Evolutionary conservation across 2,797 vertebrate genomes (phyloP).

Genomic region (Ctenopoma kingsleyae): DNA sequence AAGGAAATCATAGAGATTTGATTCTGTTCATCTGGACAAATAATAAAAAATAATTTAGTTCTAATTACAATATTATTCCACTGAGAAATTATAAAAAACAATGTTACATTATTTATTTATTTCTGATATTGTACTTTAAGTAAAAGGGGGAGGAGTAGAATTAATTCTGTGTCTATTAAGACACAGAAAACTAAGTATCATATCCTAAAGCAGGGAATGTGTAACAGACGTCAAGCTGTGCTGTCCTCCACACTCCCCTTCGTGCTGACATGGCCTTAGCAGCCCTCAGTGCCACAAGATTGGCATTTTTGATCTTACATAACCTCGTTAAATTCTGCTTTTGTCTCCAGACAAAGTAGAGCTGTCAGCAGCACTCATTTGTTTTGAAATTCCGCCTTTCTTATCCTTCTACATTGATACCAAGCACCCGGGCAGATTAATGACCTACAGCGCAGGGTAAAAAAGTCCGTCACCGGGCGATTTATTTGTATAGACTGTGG

Average conservation of each 20-base stretch:
- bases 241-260: not conserved
- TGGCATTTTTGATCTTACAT: constrained; percentile 62
- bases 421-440: constrained; percentile 46
- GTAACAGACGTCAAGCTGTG: not conserved
- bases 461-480: constrained; percentile 53
- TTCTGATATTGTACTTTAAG: no score
- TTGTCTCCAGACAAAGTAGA: constrained; percentile 64
- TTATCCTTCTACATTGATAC: constrained; percentile 41
- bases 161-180: no score
- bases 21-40: no score
- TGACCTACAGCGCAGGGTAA: constrained; percentile 30
- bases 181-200: not conserved
- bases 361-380: constrained; percentile 61
- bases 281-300: constrained; percentile 33
- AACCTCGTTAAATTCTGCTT: constrained; percentile 57
- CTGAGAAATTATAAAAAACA: no score
- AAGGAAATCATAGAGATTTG: no score
- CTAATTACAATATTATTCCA: no score
- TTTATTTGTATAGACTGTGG: constrained; percentile 66
- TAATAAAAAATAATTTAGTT: no score
- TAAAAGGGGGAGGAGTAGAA: no score
- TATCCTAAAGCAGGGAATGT: not conserved
- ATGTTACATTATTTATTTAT: no score
- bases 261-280: constrained; percentile 44
- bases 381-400: constrained; percentile 63